A percentile compares a stretch with the other conserved stretches of the same genome.
Evolutionary conservation across 1,140 invertebrate species (phyloP).

Genomic region (Microplitis mediator): DNA sequence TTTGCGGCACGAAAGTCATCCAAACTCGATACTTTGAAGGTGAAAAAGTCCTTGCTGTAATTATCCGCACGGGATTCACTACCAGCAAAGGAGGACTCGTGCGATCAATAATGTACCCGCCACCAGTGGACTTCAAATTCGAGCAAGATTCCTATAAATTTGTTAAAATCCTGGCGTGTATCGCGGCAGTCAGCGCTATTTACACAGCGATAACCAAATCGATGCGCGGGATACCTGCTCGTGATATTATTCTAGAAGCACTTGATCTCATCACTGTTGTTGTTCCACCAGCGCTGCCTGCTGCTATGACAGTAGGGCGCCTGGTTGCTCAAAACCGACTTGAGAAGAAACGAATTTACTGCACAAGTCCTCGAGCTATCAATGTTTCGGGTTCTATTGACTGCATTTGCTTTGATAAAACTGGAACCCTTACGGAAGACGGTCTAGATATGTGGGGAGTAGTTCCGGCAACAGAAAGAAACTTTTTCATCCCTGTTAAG

Average conservation of each 20-base stretch:
- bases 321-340: constrained; percentile 83
- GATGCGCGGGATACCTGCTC: constrained; percentile 43
- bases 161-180: constrained; percentile 69
- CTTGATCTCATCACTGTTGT: constrained; percentile 94
- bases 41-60: constrained; percentile 79
- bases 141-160: constrained; percentile 91
- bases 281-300: constrained; percentile 90
- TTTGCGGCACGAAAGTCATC: constrained; percentile 93
- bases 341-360: constrained; percentile 81
- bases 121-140: constrained; percentile 90
- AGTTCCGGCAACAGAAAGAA: constrained; percentile 67
- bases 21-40: constrained; percentile 91
- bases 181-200: constrained; percentile 73
- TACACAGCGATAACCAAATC: constrained; percentile 75
- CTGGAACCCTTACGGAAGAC: constrained; percentile 93
- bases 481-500: constrained; percentile 67
- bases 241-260: constrained; percentile 62
- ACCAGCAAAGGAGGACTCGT: constrained; percentile 91
- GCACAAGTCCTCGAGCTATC: constrained; percentile 88
- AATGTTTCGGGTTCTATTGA: constrained; percentile 90
- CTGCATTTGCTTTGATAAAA: constrained; percentile 96
- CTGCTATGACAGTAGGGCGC: constrained; percentile 91
- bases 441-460: constrained; percentile 91
- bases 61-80: constrained; percentile 84
- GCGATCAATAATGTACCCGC: constrained; percentile 90